Conservation (phyloP, 2,888 invertebrate genomes). For the Gnatocerus cornutus region DNA sequence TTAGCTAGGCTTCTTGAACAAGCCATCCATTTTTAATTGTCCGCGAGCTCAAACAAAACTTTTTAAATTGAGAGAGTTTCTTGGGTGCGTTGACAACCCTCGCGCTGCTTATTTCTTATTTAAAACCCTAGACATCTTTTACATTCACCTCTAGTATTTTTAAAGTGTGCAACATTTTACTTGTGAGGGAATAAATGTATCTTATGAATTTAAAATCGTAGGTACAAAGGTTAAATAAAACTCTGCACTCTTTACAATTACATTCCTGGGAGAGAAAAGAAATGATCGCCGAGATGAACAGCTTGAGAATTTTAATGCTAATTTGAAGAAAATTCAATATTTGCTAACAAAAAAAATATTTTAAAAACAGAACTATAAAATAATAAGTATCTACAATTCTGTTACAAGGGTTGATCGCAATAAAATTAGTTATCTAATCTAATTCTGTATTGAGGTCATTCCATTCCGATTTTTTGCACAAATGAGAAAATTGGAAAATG, state of each 20-base stretch:
- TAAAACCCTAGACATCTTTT: slow-evolving; percentile 20
- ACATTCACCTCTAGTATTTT: slow-evolving; percentile 22
- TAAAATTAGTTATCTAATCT: no score
- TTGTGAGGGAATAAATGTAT: slow-evolving; percentile 13
- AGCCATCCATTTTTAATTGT: slow-evolving; percentile 13
- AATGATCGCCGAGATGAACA: no score
- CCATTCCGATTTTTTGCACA: no score
- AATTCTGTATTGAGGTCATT: no score
- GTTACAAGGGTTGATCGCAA: no score
- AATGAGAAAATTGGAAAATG: no score
- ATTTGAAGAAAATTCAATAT: no score
- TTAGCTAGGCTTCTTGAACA: slow-evolving; percentile 20
- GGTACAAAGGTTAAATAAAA: slow-evolving; percentile 25
- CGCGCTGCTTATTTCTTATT: slow-evolving; percentile 25
- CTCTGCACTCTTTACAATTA: slow-evolving; percentile 16
- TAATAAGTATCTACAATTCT: no score
- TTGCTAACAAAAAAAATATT: no score
- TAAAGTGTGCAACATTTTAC: slow-evolving; percentile 19
- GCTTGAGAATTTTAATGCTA: no score
- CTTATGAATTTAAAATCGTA: slow-evolving; percentile 29
- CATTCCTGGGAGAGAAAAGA: slow-evolving; percentile 1
- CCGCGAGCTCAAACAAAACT: slow-evolving; percentile 5
- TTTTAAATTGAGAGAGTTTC: not conserved
- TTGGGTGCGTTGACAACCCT: not conserved
- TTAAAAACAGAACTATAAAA: no score